Conservation (phyloP, 2,113 vertebrate genomes). For the Glareola pratincola region DNA sequence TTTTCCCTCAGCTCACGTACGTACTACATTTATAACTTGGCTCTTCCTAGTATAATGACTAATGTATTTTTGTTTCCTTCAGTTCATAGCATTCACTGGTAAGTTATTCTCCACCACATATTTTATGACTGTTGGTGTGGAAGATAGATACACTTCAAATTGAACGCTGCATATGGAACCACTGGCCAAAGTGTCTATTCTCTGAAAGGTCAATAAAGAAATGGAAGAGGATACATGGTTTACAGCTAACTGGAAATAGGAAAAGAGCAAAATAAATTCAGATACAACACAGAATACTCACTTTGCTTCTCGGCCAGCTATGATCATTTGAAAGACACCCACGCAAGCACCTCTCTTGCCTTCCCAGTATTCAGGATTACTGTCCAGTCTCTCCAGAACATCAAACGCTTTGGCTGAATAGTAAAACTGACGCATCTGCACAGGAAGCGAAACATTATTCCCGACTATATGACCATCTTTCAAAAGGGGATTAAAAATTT, state of each 20-base stretch:
- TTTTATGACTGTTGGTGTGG: not conserved
- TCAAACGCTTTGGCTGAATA: slow-evolving; percentile 96
- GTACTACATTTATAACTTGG: not conserved
- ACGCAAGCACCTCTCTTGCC: slow-evolving; percentile 97
- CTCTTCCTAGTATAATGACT: not conserved
- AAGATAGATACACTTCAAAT: not conserved
- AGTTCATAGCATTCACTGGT: not conserved
- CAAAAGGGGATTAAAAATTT: not conserved
- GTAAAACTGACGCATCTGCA: slow-evolving; percentile 96
- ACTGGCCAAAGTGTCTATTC: not conserved
- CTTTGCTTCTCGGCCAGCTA: slow-evolving; percentile 93
- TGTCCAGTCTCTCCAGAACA: slow-evolving; percentile 90
- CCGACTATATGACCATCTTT: not conserved
- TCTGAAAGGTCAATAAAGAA: not conserved
- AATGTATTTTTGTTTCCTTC: not conserved
- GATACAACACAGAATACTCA: slow-evolving; percentile 63
- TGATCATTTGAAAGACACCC: slow-evolving; percentile 94
- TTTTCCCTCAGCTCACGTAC: not conserved
- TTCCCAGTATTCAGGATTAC: slow-evolving; percentile 92
- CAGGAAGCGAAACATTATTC: slow-evolving; percentile 45
- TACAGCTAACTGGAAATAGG: not conserved
- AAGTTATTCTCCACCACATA: not conserved
- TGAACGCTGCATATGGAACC: not conserved
- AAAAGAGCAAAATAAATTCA: not conserved
- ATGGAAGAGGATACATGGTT: not conserved